phyloP scores from a whole-genome alignment of 2,797 vertebrate genomes.

The Centropyge bicolor region DNA sequence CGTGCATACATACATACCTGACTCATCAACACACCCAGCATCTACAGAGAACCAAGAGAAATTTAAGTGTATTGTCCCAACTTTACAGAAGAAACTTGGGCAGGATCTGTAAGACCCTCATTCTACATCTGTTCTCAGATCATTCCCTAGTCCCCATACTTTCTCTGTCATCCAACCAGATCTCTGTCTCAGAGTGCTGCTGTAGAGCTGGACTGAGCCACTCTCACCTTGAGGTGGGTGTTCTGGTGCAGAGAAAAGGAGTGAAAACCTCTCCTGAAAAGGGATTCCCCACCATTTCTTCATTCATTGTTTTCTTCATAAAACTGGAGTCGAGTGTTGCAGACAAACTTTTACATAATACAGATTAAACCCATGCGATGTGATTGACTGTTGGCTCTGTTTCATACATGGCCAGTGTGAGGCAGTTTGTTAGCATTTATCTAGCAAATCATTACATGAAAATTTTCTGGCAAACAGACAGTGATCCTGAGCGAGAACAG shows the following conservation, averaged over 20 bases:
- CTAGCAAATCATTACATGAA: slow-evolving; percentile 44
- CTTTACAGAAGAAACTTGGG: slow-evolving; percentile 73
- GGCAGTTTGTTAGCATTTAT: slow-evolving; percentile 55
- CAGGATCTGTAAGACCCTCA: slow-evolving; percentile 74
- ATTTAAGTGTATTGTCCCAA: slow-evolving; percentile 75
- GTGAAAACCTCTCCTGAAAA: slow-evolving; percentile 63
- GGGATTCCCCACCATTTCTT: slow-evolving; percentile 59
- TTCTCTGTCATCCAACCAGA: slow-evolving; percentile 63
- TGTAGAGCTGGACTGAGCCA: slow-evolving; percentile 74
- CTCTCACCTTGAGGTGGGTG: slow-evolving; percentile 60
- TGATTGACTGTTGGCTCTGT: slow-evolving; percentile 63
- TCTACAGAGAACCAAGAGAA: slow-evolving; percentile 80
- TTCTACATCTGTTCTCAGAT: slow-evolving; percentile 72
- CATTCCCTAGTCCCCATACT: slow-evolving; percentile 64
- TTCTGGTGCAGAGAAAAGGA: slow-evolving; percentile 65
- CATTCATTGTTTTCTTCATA: slow-evolving; percentile 53
- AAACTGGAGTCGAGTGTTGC: slow-evolving; percentile 63
- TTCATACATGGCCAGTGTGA: slow-evolving; percentile 43
- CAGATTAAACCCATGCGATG: slow-evolving; percentile 60
- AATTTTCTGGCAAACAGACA: slow-evolving; percentile 41
- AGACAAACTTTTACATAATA: slow-evolving; percentile 59
- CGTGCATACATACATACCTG: slow-evolving; percentile 69
- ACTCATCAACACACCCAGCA: slow-evolving; percentile 74
- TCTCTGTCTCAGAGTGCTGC: slow-evolving; percentile 71
- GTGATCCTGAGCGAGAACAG: slow-evolving; percentile 38